These are phyloP conservation scores for Drosophila melanosoma DNA, from an alignment of 2,888 invertebrate species.

Conservation along the genomic window DNA sequence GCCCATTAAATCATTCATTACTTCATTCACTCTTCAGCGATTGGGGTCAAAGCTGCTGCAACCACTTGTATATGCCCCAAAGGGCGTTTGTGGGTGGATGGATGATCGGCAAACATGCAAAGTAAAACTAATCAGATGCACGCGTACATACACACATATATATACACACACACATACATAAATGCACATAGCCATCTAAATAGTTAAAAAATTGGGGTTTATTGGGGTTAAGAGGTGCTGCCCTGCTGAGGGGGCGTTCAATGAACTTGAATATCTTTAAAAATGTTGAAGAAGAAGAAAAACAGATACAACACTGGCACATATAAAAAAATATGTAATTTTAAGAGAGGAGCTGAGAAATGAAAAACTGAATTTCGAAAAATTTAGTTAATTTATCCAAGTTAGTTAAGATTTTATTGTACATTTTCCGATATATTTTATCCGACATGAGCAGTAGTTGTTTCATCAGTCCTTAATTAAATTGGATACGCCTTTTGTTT, in stretches of 20 bases:
- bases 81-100: slow-evolving; percentile 39
- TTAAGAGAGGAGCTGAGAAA: background rate
- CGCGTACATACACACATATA: background rate
- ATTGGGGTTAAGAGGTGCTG: slow-evolving; percentile 53
- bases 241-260: slow-evolving; percentile 30
- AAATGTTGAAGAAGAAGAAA: slow-evolving; percentile 1
- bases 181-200: background rate
- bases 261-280: slow-evolving; percentile 43
- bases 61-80: slow-evolving; percentile 21
- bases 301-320: background rate
- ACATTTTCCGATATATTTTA: no score
- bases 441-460: background rate
- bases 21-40: slow-evolving; percentile 31
- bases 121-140: slow-evolving; percentile 3
- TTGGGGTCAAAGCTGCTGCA: slow-evolving; percentile 62
- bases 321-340: background rate
- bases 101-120: slow-evolving; percentile 42
- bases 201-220: slow-evolving; percentile 13
- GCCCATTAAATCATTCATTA: slow-evolving; percentile 55
- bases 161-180: background rate
- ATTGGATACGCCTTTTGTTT: no score
- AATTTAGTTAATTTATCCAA: background rate
- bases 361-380: background rate
- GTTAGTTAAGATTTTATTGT: background rate
- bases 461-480: background rate